Base-by-base conservation (phyloP, 92 coral and sea anemone species). In the Isaurus tuberculatus region DNA sequence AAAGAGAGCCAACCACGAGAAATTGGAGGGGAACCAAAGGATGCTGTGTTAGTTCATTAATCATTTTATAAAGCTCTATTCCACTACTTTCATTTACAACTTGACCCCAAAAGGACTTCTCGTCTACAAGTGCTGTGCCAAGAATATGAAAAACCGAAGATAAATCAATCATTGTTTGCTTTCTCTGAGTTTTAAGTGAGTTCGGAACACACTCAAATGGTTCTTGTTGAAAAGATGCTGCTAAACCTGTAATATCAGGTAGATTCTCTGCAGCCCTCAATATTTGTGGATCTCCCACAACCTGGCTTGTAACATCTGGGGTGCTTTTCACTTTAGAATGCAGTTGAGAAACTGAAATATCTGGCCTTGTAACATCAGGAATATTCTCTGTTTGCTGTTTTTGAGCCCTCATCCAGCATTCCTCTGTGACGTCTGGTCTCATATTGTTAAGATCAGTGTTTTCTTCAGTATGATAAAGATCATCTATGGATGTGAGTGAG, bases 71-170 rank as follows among this genome's bases (percentile, higher is more conserved):
- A 16, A 81, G 61, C 26, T 55, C 90, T 17, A n/a, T 6, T 44
- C 79, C 69, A 66, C 51, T 70, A 9, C 29, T 16, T 17, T 81
- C 53, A 40, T 65, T 40, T 17, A 87, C 69, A 14, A 87, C 75
- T 34, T 84, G 88, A 63, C 67, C 90, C 90, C 90, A 87, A 58
- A 87, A 71, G 28, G 82, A 37, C 67, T 79, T 80, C 22, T 57
- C 86, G 81, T 51, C 70, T n/a, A 48, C 44, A 40, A 72, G 77
- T 5, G 81, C 60, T 53, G 90, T 58, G 10, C 84, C 90, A 15
- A 84, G 66, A 37, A 84, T 67, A 5, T 69, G 73, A 20, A 84
- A 73, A 16, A 1, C 25, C 14, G 42, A 25, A 16, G 71, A 63
- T 22, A 58, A 22, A 44, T 75, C 20, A 3, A 11, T 32, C 16